Percentiles rank a stretch among this genome's conserved stretches.
These are phyloP conservation scores for Notodonta ziczac DNA, from an alignment of 2,888 invertebrate genomes.

Conservation along the genomic window DNA sequence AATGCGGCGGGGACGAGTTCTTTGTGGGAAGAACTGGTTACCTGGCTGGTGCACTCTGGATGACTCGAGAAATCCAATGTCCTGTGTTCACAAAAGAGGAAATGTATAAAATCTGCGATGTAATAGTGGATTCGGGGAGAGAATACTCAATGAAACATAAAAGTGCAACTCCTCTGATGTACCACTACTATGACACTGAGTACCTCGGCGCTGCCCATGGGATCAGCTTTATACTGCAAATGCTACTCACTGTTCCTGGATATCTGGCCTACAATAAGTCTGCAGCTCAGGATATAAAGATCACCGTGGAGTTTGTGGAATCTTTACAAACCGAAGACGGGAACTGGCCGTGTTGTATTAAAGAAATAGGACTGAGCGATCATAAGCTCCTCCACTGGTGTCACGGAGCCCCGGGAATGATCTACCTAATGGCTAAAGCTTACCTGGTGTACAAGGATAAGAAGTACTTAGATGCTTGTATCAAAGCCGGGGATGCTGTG, in stretches of 20 bases:
- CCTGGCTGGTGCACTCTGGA: conserved; percentile 90
- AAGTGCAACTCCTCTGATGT: conserved; percentile 90
- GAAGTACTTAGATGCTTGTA: conserved; percentile 88
- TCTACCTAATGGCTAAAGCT: conserved; percentile 93
- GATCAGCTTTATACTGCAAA: conserved; percentile 84
- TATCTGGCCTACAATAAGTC: conserved; percentile 81
- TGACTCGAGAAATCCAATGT: conserved; percentile 83
- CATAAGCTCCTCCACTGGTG: conserved; percentile 95
- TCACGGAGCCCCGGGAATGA: conserved; percentile 93
- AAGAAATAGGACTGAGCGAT: conserved; percentile 85
- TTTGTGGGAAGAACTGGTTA: conserved; percentile 95
- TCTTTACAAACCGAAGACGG: conserved; percentile 88
- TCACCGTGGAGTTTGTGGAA: conserved; percentile 87
- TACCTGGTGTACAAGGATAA: conserved; percentile 89
- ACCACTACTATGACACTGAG: conserved; percentile 89
- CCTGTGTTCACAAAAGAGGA: conserved; percentile 71
- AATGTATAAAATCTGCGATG: conserved; percentile 87
- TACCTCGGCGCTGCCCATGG: conserved; percentile 90
- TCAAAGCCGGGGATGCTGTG: conserved; percentile 89
- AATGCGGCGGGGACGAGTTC: conserved; percentile 91
- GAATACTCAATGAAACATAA: conserved; percentile 85
- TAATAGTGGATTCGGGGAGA: conserved; percentile 89
- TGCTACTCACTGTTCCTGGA: conserved; percentile 75
- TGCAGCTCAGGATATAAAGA: conserved; percentile 85
- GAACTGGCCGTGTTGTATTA: conserved; percentile 91